These are phyloP conservation scores for Herpailurus yagouaroundi DNA, from an alignment of 2,113 vertebrate species.

Conservation along the genomic window DNA sequence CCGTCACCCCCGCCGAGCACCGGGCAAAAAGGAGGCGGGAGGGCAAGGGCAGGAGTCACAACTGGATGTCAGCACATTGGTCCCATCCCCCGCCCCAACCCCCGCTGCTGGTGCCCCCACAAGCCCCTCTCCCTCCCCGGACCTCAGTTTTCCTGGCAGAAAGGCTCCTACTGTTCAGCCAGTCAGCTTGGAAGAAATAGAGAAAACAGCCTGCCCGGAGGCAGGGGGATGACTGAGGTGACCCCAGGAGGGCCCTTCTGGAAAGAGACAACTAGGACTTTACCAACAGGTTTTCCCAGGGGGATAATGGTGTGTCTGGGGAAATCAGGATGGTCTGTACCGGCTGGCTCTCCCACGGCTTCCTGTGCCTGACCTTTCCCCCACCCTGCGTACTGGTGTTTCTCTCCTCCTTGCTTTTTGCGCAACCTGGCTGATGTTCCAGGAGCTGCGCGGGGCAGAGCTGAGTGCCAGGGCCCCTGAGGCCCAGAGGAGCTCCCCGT, in stretches of 20 bases:
- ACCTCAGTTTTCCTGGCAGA: background rate
- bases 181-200: background rate
- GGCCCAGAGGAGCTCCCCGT: background rate
- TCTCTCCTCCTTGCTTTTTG: slow-evolving; percentile 58
- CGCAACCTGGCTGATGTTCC: background rate
- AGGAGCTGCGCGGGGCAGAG: slow-evolving; percentile 39
- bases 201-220: background rate
- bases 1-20: slow-evolving; percentile 41
- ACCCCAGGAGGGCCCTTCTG: slow-evolving; percentile 48
- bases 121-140: background rate
- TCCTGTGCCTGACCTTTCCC: slow-evolving; percentile 55
- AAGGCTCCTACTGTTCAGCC: background rate
- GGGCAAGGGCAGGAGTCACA: background rate
- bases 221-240: background rate
- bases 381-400: slow-evolving; percentile 37
- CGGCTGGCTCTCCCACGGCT: background rate
- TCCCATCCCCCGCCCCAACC: background rate
- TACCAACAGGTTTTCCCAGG: slow-evolving; percentile 64
- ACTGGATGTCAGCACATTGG: background rate
- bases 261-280: slow-evolving; percentile 18
- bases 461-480: background rate
- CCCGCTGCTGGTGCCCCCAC: background rate
- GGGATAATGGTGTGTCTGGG: slow-evolving; percentile 22
- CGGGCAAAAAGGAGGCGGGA: slow-evolving; percentile 47
- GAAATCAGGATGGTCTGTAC: slow-evolving; percentile 13